Evolutionary conservation across 2,797 vertebrate species (phyloP).

Genomic region (Acanthiza pusilla): DNA sequence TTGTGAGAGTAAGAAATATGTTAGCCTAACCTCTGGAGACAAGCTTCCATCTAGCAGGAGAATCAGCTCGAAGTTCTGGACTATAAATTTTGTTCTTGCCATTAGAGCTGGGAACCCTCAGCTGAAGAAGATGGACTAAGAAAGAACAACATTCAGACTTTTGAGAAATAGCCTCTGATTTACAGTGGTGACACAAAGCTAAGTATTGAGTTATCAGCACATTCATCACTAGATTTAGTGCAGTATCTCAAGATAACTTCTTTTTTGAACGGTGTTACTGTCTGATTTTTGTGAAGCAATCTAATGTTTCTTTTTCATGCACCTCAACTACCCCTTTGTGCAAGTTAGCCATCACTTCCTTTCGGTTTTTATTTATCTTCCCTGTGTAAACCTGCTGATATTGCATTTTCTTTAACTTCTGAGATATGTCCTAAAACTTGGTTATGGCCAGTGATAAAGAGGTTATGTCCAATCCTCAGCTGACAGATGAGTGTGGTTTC

Average conservation of each 20-base stretch:
- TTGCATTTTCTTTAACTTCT: background rate
- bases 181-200: constrained; percentile 28
- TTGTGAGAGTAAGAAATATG: background rate
- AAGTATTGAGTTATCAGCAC: constrained; percentile 28
- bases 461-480: background rate
- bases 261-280: background rate
- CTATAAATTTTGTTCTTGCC: constrained; percentile 23
- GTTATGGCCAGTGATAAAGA: background rate
- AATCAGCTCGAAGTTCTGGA: background rate
- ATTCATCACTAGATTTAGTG: constrained; percentile 37
- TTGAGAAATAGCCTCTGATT: constrained; percentile 39
- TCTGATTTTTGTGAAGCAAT: background rate
- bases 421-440: background rate
- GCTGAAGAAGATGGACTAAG: constrained; percentile 39
- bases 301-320: background rate
- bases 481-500: background rate
- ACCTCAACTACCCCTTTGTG: background rate
- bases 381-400: background rate
- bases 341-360: background rate
- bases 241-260: background rate
- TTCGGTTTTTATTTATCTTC: background rate
- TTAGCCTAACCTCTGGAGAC: background rate
- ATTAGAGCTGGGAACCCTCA: background rate
- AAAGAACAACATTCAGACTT: constrained; percentile 36
- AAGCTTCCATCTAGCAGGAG: background rate